Evolutionary conservation across 1,140 invertebrate genomes (phyloP), one percentile per base, ranked within the genome.

Genomic region (Musca vetustissima): DNA sequence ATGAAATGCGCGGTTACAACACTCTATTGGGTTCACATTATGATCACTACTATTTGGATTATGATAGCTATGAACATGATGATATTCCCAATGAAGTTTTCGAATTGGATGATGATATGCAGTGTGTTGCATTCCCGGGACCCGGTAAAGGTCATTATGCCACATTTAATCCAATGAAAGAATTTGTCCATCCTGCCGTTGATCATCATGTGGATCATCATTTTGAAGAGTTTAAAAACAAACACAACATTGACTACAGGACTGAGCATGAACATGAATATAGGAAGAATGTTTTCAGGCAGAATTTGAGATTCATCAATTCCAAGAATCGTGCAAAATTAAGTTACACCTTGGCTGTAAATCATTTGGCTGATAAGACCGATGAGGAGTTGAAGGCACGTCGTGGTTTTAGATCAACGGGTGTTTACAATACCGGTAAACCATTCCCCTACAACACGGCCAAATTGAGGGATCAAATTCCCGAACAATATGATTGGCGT

Each of bases 1-100:
- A 97, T 83, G 92, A 96, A 83, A 98, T 98, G 95, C 89, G 88
- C 75, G 96, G 96, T 15, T 98, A 90, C 81, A 97, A 98, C 79
- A 89, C 90, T 0, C 85, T 98, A 0, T 84, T 98, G 0, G 95
- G 95, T 0, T 98, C 95, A 8, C 96, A 98, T 83, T 98, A 94
- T 77, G 96, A 98, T 84, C 95, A 97, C 84, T 98, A 98, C 79
- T 93, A 94, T 81, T 77, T 98, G 24, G 87, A 91, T 25, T 98
- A 98, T 77, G 86, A 88, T 65, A 88, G 88, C 75, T 97, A 90
- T 75, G 85, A 87, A 17, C 85, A 87, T 24, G 88, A 89, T 25
- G 85, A 86, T 25, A 93, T 92, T 22, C 86, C 87, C 68, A 84
- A 87, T 52, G 86, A 88, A 50, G 88, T 92, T 1, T 95, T 95